Evolutionary conservation across 2,797 vertebrate species (phyloP).

Genomic region (Champsocephalus esox): DNA sequence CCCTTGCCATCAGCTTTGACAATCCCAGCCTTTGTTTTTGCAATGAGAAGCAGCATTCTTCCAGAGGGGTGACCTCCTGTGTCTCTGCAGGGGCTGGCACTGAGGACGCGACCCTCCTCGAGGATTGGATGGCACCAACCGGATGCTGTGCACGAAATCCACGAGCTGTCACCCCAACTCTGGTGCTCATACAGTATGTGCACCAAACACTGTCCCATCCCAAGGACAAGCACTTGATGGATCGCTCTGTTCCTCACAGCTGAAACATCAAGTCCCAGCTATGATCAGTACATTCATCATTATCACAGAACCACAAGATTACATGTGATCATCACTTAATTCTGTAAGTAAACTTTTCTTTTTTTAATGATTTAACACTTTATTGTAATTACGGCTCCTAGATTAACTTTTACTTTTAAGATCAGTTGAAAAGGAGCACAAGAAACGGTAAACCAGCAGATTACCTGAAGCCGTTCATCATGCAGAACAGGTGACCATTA

Average conservation of each 20-base stretch:
- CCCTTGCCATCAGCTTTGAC: constrained; percentile 76
- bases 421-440: constrained; percentile 21
- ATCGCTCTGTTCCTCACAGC: constrained; percentile 39
- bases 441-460: background rate
- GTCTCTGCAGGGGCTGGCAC: constrained; percentile 79
- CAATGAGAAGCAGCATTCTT: constrained; percentile 86
- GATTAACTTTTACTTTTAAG: constrained; percentile 31
- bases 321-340: constrained; percentile 20
- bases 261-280: constrained; percentile 35
- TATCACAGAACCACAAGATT: constrained; percentile 33
- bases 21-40: constrained; percentile 84
- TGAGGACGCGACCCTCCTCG: constrained; percentile 59
- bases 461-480: constrained; percentile 15
- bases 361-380: background rate
- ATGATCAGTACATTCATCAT: constrained; percentile 25
- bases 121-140: constrained; percentile 65
- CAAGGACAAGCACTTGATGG: constrained; percentile 39
- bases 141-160: constrained; percentile 46
- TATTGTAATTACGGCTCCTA: constrained; percentile 3
- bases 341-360: constrained; percentile 59
- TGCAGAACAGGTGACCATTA: background rate
- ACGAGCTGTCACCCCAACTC: constrained; percentile 51
- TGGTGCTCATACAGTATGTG: constrained; percentile 31
- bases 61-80: constrained; percentile 82
- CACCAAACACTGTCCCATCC: constrained; percentile 21